Evolutionary conservation across 2,888 invertebrate genomes (phyloP), one percentile per base, ranked within the genome.

Genomic region (Lissonota sp.): DNA sequence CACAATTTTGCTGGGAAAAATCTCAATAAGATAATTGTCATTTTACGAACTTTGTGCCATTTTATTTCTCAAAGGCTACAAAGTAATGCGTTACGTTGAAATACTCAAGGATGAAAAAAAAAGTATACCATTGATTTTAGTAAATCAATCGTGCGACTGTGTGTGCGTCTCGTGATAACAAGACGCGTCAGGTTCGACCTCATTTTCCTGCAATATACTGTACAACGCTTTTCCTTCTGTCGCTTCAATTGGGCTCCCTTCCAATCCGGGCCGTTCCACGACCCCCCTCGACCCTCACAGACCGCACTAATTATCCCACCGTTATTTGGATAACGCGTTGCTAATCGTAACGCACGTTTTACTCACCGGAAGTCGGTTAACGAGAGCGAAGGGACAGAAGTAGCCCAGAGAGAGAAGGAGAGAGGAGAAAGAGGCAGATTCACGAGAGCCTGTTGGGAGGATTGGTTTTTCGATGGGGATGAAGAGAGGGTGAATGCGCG

Each of bases 261-360:
- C 53, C 16, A 5, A 12, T 12, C 58, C 46, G 14, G 58, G 12
- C 7, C 7, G 60, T 12, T 42, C 42, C 60, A 10, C 10, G 12
- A 55, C 14, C 46, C 42, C 58, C 1, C 37, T 44, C 60, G 58
- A 66, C 42, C 57, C 76, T 40, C 57, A 1, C 49, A 72, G 44
- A 70, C 76, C 79, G 70, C 74, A 74, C 74, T 74, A 70, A 70
- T 73, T 66, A 74, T 77, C 77, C 71, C 58, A 58, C 55, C 67
- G 70, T 66, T 74, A 80, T 71, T 71, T 60, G 75, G 75, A 71
- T 74, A 79, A 79, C 66, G 79, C 79, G 70, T 75, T 46, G 62
- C 62, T 80, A 72, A 80, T 80, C 75, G 80, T 63, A 62, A 63
- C 63, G 67, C 79, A 69, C 73, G 79, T 69, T 79, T 73, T 62